phyloP scores from a whole-genome alignment of 2,797 vertebrate genomes.

The Rhinella marina region DNA sequence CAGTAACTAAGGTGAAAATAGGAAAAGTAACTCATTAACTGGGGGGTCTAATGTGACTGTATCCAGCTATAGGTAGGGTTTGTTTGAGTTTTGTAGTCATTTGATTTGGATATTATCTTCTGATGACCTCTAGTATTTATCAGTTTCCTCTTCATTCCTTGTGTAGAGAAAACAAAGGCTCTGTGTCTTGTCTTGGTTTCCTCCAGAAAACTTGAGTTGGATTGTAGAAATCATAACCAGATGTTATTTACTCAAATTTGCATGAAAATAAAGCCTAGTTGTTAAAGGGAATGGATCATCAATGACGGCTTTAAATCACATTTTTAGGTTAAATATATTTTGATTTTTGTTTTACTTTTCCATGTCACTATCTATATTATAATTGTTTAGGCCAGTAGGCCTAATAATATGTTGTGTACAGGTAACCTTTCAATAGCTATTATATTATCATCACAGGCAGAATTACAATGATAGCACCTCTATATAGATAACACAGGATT shows the following conservation, averaged over 20 bases:
- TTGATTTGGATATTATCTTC: slow-evolving; percentile 66
- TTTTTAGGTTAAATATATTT: too few relatives aligned
- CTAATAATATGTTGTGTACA: too few relatives aligned
- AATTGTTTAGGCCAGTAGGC: too few relatives aligned
- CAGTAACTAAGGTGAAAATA: neutral
- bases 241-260: slow-evolving; percentile 73
- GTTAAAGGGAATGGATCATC: too few relatives aligned
- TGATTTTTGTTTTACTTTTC: too few relatives aligned
- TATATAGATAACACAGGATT: too few relatives aligned
- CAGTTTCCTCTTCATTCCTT: slow-evolving; percentile 72
- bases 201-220: slow-evolving; percentile 74
- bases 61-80: neutral
- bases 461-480: too few relatives aligned
- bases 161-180: slow-evolving; percentile 73
- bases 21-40: neutral
- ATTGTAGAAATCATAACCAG: slow-evolving; percentile 81
- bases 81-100: neutral
- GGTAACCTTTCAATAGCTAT: too few relatives aligned
- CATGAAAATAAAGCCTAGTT: neutral
- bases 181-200: slow-evolving; percentile 75
- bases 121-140: slow-evolving; percentile 70
- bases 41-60: neutral
- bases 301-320: too few relatives aligned
- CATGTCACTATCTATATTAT: too few relatives aligned
- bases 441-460: too few relatives aligned